phyloP scores from a whole-genome alignment of 2,113 vertebrate genomes.

The Cynopterus brachyotis region DNA sequence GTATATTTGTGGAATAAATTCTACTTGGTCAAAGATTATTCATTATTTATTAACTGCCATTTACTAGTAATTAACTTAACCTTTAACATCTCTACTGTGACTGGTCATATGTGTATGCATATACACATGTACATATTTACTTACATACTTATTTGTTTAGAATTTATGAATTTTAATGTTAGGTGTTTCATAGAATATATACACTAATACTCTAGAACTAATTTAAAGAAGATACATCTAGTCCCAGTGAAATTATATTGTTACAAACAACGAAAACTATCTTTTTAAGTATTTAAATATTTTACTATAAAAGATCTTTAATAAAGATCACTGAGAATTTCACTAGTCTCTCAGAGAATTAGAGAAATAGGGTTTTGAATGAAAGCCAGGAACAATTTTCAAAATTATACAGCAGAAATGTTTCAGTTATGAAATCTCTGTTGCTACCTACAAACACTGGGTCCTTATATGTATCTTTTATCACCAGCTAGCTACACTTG shows the following conservation, averaged over 20 bases:
- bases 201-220: no score
- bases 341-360: not conserved
- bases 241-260: not conserved
- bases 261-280: not conserved
- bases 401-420: not conserved
- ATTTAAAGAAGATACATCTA: not conserved
- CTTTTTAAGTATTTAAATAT: not conserved
- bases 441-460: not conserved
- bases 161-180: not conserved
- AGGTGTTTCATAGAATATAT: not conserved
- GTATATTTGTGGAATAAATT: not conserved
- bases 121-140: not conserved
- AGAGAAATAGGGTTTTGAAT: not conserved
- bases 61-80: not conserved
- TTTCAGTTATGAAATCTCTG: not conserved
- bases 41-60: not conserved
- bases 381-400: not conserved
- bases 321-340: not conserved
- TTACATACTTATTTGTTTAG: not conserved
- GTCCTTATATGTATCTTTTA: not conserved
- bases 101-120: not conserved
- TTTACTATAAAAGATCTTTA: not conserved
- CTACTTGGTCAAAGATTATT: not conserved
- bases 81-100: not conserved
- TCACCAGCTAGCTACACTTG: not conserved